Evolutionary conservation across 2,888 invertebrate species (phyloP).

Genomic region (Plebejus melissa): DNA sequence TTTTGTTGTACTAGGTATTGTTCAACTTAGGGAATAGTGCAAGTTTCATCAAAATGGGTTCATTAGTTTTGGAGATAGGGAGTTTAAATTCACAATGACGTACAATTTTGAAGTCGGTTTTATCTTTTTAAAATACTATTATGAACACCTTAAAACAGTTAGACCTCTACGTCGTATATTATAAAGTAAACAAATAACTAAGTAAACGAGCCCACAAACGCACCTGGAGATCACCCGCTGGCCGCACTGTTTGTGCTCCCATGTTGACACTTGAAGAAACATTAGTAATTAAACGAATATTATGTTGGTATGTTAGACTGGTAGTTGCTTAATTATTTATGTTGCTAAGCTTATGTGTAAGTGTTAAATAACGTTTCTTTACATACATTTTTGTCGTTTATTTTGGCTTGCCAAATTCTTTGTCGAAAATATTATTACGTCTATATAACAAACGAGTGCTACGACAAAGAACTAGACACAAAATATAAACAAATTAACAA

Average conservation of each 20-base stretch:
- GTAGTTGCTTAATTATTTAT: not conserved
- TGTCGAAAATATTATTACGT: not conserved
- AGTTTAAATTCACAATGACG: no score
- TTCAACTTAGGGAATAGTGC: no score
- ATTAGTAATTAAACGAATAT: constrained; percentile 21
- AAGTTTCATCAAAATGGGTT: no score
- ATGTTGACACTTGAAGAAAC: constrained; percentile 23
- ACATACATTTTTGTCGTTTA: no score
- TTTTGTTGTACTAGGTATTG: no score
- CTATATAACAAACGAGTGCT: no score
- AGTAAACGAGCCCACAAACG: constrained; percentile 22
- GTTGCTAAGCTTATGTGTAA: not conserved
- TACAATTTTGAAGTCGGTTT: no score
- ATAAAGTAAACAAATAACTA: constrained; percentile 22
- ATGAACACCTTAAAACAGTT: not conserved
- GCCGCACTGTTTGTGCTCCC: not conserved
- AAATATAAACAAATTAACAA: no score
- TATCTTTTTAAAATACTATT: no score
- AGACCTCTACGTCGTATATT: not conserved
- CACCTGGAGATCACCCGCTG: not conserved
- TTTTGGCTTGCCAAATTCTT: not conserved
- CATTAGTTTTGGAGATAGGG: no score
- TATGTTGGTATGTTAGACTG: not conserved
- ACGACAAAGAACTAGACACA: no score
- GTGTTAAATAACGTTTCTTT: not conserved